Percentiles rank a stretch among this genome's conserved stretches.
Conservation (phyloP, 2,797 vertebrate species). For the Hafferia zeledoni region DNA sequence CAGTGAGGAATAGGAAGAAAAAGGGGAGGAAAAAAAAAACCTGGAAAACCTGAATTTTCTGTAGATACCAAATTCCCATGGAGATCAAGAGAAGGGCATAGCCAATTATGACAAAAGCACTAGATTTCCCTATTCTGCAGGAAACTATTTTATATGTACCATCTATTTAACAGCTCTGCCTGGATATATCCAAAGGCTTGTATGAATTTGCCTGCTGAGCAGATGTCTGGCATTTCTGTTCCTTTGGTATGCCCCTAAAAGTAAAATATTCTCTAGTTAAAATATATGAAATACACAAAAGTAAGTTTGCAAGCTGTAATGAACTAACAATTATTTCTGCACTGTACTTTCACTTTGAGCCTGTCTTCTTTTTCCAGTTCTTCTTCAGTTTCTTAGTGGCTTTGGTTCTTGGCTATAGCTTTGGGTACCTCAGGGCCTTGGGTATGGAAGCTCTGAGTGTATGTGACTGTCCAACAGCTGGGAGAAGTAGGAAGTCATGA, state of each 20-base stretch:
- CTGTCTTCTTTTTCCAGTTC: neutral
- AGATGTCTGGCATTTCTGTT: neutral
- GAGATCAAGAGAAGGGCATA: neutral
- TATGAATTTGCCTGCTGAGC: conserved; percentile 20
- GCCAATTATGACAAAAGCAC: neutral
- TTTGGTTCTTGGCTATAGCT: neutral
- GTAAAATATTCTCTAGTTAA: neutral
- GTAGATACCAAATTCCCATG: neutral
- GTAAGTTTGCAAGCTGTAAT: neutral
- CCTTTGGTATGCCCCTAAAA: conserved; percentile 5
- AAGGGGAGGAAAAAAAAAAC: neutral
- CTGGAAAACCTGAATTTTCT: neutral
- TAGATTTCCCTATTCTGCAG: neutral
- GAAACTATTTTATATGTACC: neutral
- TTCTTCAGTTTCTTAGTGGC: neutral
- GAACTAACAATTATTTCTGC: neutral
- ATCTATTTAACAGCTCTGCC: neutral
- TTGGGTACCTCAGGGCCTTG: neutral
- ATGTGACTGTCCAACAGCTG: neutral
- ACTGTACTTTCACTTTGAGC: neutral
- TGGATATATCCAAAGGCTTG: neutral
- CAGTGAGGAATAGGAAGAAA: neutral
- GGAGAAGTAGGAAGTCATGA: neutral
- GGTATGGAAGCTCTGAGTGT: neutral
- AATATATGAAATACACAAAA: neutral